Percentiles rank a stretch among this genome's conserved stretches.
Conservation (phyloP, 2,113 vertebrate genomes). For the Tragulus kanchil region DNA sequence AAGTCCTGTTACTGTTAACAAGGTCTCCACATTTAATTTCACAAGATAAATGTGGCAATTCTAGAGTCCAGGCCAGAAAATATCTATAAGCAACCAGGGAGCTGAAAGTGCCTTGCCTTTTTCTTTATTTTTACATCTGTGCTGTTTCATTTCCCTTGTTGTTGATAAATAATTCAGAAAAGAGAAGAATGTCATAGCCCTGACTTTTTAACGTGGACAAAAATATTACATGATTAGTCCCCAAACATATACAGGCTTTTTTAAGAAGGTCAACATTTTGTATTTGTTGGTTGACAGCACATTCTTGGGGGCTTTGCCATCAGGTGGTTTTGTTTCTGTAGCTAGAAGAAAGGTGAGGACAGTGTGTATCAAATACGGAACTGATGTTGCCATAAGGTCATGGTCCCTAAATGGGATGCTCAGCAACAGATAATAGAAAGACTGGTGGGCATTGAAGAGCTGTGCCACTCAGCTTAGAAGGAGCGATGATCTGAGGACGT, state of each 20-base stretch:
- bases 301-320: constrained; percentile 32
- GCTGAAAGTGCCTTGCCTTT: constrained; percentile 19
- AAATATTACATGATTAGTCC: constrained; percentile 21
- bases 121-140: constrained; percentile 50
- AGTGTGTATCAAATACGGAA: background rate
- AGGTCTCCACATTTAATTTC: background rate
- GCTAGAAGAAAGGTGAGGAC: background rate
- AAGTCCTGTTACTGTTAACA: background rate
- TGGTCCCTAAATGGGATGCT: background rate
- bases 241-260: background rate
- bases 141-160: constrained; percentile 56
- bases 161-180: constrained; percentile 74
- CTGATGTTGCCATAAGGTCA: background rate
- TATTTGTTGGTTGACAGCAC: background rate
- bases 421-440: too few species aligned
- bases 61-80: constrained; percentile 33
- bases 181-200: background rate
- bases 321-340: constrained; percentile 6
- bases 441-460: too few species aligned
- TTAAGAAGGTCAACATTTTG: constrained; percentile 51
- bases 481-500: too few species aligned
- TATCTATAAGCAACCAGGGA: constrained; percentile 44
- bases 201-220: constrained; percentile 51
- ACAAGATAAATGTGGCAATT: background rate
- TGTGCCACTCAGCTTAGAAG: too few species aligned